phyloP scores from a whole-genome alignment of 2,113 vertebrate species.

The Marmota monax region DNA sequence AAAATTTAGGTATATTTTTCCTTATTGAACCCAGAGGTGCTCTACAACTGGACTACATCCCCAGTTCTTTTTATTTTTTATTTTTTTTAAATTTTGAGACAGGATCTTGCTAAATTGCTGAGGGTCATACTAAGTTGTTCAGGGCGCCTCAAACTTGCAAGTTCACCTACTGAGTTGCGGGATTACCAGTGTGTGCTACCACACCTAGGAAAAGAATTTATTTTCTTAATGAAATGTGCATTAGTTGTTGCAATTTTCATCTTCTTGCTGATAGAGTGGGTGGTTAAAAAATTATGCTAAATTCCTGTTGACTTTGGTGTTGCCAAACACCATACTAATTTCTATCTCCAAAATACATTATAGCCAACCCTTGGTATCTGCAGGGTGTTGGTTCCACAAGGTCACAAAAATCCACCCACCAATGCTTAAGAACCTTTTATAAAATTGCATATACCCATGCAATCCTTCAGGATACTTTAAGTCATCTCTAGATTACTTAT shows the following conservation, averaged over 20 bases:
- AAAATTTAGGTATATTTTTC: neutral
- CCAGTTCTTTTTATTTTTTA: too few relatives aligned
- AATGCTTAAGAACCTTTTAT: neutral
- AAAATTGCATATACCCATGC: neutral
- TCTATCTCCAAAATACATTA: neutral
- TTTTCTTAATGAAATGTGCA: constrained; percentile 3
- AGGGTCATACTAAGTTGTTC: too few relatives aligned
- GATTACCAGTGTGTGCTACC: too few relatives aligned
- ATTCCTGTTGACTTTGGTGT: neutral
- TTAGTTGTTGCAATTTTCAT: neutral
- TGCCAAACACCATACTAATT: neutral
- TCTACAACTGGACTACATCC: too few relatives aligned
- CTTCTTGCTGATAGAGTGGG: neutral
- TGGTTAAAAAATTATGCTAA: neutral
- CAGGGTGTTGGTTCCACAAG: neutral
- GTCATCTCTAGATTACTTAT: neutral
- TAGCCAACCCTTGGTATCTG: neutral
- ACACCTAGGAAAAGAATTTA: neutral
- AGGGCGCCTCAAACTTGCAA: too few relatives aligned
- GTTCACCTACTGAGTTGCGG: too few relatives aligned
- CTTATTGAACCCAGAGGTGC: too few relatives aligned
- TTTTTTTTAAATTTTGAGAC: too few relatives aligned
- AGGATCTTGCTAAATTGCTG: too few relatives aligned
- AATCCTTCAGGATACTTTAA: neutral
- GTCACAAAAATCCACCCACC: neutral